These are phyloP conservation scores for Rhipidura dahli DNA, from an alignment of 2,113 vertebrate species.

Conservation along the genomic window DNA sequence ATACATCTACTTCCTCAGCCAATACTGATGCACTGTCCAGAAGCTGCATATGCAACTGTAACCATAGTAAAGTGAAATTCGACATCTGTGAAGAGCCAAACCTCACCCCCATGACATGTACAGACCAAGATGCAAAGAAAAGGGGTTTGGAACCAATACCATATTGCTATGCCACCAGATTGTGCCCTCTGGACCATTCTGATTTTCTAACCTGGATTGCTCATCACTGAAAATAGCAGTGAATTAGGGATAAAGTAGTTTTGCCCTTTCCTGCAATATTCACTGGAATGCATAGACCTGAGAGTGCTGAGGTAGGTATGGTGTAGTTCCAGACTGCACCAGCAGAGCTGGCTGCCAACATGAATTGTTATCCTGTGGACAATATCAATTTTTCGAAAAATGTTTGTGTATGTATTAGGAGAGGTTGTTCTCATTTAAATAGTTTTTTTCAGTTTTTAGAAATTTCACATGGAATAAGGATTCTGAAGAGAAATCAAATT, in stretches of 20 bases:
- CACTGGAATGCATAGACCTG: neutral
- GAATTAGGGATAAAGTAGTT: neutral
- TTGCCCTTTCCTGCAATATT: neutral
- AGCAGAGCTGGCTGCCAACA: neutral
- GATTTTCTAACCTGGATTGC: neutral
- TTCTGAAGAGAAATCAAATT: neutral
- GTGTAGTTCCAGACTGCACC: neutral
- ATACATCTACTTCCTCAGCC: neutral
- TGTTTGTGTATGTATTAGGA: neutral
- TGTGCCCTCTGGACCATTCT: neutral
- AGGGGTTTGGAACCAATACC: neutral
- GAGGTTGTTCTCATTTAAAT: neutral
- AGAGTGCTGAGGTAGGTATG: neutral
- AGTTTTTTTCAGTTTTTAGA: no score
- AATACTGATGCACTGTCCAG: neutral
- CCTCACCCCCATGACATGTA: neutral
- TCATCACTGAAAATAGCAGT: neutral
- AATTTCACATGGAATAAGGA: neutral
- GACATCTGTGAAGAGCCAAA: neutral
- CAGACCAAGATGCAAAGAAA: neutral
- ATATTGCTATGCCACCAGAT: neutral
- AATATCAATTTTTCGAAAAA: neutral
- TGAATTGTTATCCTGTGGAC: neutral
- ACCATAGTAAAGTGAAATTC: constrained; percentile 14
- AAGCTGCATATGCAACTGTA: neutral